Conservation (phyloP, 1,140 invertebrate species). For the Rhizoglyphus robini region DNA sequence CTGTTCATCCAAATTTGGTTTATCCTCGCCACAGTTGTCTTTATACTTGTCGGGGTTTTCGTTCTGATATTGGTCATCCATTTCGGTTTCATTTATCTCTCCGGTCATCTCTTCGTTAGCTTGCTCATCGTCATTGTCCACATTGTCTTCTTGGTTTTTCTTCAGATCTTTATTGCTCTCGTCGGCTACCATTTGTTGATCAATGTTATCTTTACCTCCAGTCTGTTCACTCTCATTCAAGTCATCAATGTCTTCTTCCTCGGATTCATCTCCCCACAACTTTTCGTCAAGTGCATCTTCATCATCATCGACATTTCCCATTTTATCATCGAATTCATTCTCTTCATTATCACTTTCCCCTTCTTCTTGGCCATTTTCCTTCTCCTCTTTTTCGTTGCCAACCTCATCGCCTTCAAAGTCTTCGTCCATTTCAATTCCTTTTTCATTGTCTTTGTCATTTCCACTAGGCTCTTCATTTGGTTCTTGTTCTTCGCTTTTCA, state of each 20-base stretch:
- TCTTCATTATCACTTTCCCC: constrained; percentile 63
- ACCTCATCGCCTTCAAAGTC: constrained; percentile 74
- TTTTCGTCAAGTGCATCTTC: constrained; percentile 32
- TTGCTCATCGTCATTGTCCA: constrained; percentile 23
- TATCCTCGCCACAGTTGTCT: constrained; percentile 16
- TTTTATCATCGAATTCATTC: constrained; percentile 25
- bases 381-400: constrained; percentile 56
- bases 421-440: constrained; percentile 84
- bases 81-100: constrained; percentile 49
- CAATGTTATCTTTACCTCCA: constrained; percentile 24
- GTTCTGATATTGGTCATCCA: constrained; percentile 25
- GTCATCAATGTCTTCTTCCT: constrained; percentile 22
- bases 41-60: constrained; percentile 28
- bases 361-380: constrained; percentile 42
- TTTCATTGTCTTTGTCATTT: constrained; percentile 59
- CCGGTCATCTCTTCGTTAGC: background rate
- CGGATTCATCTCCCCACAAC: constrained; percentile 61
- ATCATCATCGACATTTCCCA: constrained; percentile 25
- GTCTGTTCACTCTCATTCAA: constrained; percentile 20
- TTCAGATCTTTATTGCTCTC: constrained; percentile 32
- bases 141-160: constrained; percentile 21
- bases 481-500: constrained; percentile 45
- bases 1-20: constrained; percentile 42
- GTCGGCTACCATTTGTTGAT: constrained; percentile 33
- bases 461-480: constrained; percentile 33